Evolutionary conservation across 2,797 vertebrate genomes (phyloP), one percentile per base, ranked within the genome.

Genomic region (Mareca strepera): DNA sequence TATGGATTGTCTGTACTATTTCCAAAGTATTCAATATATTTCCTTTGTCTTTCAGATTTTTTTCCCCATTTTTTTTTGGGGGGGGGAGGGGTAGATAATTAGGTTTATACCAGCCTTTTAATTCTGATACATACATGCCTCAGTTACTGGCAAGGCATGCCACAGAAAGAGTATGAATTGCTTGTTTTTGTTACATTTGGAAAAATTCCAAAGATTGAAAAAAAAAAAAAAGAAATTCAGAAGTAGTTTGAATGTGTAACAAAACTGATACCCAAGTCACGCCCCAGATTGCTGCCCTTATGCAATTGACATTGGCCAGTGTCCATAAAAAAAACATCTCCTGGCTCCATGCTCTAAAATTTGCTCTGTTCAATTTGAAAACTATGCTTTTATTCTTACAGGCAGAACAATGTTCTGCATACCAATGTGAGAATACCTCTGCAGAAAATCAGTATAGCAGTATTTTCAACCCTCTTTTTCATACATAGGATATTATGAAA

Each of bases 191-290:
- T 96, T 97, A 93, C 80, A 79, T 86, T 94, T 96, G 95, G 95
- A 96, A 86, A 88, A 83, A 75, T 52, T 96, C 95, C 96, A 97
- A 91, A 16, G 2, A 94, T 43, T 64, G 46, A 9, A 44, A 44
- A 44, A 44, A 14, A 66, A 50, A 20, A 37, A 20, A 28, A 88
- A 48, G 39, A 94, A 85, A 90, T 64, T 82, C 66, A 94, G 63
- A 97, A 96, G 94, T 44, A 95, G 74, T 58, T 72, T 94, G 64
- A 94, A 90, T 81, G 93, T 96, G 82, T 84, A 92, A 82, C 92
- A 97, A 94, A 97, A 96, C 68, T 79, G 92, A 96, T 94, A 94
- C 77, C 66, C 29, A 95, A 96, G 87, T 95, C 95, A 96, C 60
- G 0, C 77, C 59, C 77, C 92, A 96, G 91, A 96, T 94, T 94